Base-by-base conservation (phyloP, 2,888 invertebrate genomes). In the Caenorhabditis doughertyi region DNA sequence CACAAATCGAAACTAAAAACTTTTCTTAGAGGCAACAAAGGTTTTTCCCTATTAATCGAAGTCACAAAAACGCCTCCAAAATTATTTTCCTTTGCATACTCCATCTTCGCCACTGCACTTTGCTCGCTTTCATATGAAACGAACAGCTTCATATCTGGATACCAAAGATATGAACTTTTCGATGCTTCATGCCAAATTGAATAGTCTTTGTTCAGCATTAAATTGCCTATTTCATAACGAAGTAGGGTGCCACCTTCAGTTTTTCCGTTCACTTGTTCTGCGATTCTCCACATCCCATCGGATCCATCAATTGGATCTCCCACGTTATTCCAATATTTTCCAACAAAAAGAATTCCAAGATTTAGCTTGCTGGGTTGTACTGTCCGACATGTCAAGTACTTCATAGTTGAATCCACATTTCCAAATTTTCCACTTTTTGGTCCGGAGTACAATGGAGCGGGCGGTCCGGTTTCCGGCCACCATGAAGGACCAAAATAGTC, bases 41-140 rank as follows among this genome's bases (percentile, higher is more conserved):
- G n/a, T n/a, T n/a, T n/a, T n/a, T n/a, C n/a, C n/a, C n/a, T n/a
- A n/a, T n/a, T n/a, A n/a, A n/a, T n/a, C n/a, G n/a, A n/a, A n/a
- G n/a, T n/a, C 44, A 47, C 5, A 47, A 47, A 47, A 18, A 47
- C 3, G 3, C 64, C 62, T 44, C 62, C 62, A 21, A 62, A 62
- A 9, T 44, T 62, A 16, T 29, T 5, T 25, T 25, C 16, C 16
- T 62, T 62, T 27, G 18, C 62, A 32, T 64, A 64, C 5, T 64
- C 21, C 2, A 47, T 49, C 11, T 64, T 64, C n/a, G n/a, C 64
- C 29, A 27, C n/a, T 13, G 49, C 27, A 18, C 47, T 64, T 18
- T 49, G 9, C 8, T 49, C 49, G 13, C 27, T 18, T 64, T 49
- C 64, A 21, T 49, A 64, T 18, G 44, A 2, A 8, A 3, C 3